A percentile compares a stretch with the other conserved stretches of the same genome.
phyloP scores from a whole-genome alignment of 2,797 vertebrate species.

The Xenopus petersii region DNA sequence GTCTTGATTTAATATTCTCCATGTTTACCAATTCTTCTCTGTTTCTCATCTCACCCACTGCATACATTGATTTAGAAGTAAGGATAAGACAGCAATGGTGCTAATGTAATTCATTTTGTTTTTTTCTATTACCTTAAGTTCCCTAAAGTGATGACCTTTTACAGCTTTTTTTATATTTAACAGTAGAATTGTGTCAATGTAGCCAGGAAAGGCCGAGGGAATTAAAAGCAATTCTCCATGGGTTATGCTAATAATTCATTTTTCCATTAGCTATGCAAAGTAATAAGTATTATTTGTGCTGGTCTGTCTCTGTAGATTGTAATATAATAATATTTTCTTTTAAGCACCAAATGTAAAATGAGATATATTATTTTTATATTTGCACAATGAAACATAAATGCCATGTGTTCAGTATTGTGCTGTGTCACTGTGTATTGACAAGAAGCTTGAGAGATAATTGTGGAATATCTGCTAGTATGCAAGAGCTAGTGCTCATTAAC shows the following conservation, averaged over 20 bases:
- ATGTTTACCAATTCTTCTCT: not conserved
- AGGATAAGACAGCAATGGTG: not conserved
- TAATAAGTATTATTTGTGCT: not conserved
- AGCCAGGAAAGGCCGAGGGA: not conserved
- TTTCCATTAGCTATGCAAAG: not conserved
- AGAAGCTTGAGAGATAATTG: too few relatives aligned
- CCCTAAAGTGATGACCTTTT: not conserved
- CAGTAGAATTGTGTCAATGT: not conserved
- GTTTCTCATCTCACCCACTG: not conserved
- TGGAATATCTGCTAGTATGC: too few relatives aligned
- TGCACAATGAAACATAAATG: not conserved
- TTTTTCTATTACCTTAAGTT: not conserved
- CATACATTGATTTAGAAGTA: conserved; percentile 2
- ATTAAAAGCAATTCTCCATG: not conserved
- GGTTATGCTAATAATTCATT: not conserved
- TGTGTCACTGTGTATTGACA: too few relatives aligned
- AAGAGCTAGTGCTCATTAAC: too few relatives aligned
- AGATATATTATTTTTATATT: not conserved
- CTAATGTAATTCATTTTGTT: not conserved
- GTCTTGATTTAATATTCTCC: not conserved
- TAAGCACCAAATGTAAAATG: not conserved
- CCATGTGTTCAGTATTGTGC: too few relatives aligned
- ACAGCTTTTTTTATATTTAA: not conserved
- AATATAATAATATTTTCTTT: not conserved
- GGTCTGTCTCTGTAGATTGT: not conserved